phyloP scores from a whole-genome alignment of 2,113 vertebrate genomes.

The Pheucticus melanocephalus region DNA sequence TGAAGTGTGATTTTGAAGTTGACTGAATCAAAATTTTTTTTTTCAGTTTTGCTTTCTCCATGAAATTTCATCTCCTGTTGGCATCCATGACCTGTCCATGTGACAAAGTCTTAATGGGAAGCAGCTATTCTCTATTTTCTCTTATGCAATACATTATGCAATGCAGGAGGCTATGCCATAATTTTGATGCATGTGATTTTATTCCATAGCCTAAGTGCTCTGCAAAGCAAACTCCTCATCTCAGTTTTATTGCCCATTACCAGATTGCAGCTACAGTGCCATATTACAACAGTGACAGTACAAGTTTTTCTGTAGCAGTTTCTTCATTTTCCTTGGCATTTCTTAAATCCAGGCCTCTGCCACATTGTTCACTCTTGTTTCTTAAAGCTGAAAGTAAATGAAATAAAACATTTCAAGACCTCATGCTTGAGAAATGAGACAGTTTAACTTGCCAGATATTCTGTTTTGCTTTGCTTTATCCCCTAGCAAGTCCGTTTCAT shows the following conservation, averaged over 20 bases:
- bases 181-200: conserved; percentile 30
- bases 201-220: conserved; percentile 30
- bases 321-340: not conserved
- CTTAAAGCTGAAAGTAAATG: not conserved
- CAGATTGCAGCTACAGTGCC: not conserved
- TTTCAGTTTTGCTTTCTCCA: conserved; percentile 7
- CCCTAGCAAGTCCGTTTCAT: not conserved
- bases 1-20: conserved; percentile 24
- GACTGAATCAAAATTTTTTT: not conserved
- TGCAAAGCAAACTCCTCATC: not conserved
- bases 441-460: not conserved
- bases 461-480: not conserved
- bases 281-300: not conserved
- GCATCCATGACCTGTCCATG: conserved; percentile 36
- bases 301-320: not conserved
- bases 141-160: conserved; percentile 62
- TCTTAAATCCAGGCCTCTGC: not conserved
- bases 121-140: conserved; percentile 43
- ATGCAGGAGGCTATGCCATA: conserved; percentile 33
- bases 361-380: not conserved
- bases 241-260: conserved; percentile 8
- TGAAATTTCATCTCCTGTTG: conserved; percentile 48
- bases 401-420: not conserved
- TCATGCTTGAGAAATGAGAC: not conserved
- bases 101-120: conserved; percentile 53